These are phyloP conservation scores for Sebastes kiyomatsui DNA, from an alignment of 2,797 vertebrate species.

Conservation along the genomic window DNA sequence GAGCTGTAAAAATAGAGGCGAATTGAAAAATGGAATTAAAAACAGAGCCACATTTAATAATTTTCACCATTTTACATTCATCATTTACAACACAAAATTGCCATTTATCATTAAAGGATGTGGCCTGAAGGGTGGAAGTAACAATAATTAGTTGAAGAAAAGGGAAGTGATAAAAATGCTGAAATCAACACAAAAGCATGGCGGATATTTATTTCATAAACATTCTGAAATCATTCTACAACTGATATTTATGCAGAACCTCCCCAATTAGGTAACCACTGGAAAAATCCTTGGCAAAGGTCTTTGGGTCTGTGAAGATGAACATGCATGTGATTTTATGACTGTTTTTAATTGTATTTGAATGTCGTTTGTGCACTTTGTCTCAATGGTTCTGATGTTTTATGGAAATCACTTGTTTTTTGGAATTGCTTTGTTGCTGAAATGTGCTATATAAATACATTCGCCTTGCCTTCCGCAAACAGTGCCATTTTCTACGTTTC, in stretches of 20 bases:
- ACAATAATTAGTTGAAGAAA: no score
- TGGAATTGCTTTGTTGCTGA: not conserved
- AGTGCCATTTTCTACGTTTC: not conserved
- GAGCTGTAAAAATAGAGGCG: no score
- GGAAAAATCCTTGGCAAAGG: constrained; percentile 88
- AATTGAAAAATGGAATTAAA: no score
- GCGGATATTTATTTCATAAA: constrained; percentile 80
- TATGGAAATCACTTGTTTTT: not conserved
- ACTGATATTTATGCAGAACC: constrained; percentile 89
- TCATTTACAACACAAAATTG: no score
- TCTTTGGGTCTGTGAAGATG: constrained; percentile 82
- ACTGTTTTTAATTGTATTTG: not conserved
- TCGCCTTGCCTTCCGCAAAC: not conserved
- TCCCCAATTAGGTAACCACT: constrained; percentile 94
- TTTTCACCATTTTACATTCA: no score
- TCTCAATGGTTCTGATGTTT: not conserved
- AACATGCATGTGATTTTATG: not conserved
- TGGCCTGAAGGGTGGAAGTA: no score
- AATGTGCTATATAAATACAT: not conserved
- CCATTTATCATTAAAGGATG: no score
- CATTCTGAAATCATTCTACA: constrained; percentile 90
- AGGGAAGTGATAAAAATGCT: not conserved
- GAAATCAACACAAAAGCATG: no score
- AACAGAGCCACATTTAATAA: no score
- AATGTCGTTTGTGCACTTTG: not conserved